Evolutionary conservation across 2,888 invertebrate species (phyloP).

Genomic region (Synergus umbraculus): DNA sequence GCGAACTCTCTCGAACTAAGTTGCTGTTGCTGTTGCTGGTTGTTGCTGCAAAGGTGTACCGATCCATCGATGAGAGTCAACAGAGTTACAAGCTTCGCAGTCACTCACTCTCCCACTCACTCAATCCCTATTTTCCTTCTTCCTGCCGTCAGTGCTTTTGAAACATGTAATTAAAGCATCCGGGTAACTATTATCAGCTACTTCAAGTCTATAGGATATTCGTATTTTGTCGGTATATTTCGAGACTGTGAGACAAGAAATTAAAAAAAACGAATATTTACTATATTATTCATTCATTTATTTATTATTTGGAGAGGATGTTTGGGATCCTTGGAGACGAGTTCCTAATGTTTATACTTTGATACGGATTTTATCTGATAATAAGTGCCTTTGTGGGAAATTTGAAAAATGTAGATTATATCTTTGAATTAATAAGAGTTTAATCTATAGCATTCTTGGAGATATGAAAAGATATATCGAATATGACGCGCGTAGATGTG

Average conservation of each 20-base stretch:
- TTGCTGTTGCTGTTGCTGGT: slow-evolving; percentile 10
- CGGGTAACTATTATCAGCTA: slow-evolving; percentile 29
- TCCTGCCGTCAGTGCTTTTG: slow-evolving; percentile 12
- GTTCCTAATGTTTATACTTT: background rate
- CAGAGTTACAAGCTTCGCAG: slow-evolving; percentile 66
- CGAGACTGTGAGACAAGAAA: no score
- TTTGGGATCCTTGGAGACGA: background rate
- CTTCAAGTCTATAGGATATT: background rate
- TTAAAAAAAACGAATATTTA: no score
- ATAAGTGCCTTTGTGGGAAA: background rate
- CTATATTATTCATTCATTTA: background rate
- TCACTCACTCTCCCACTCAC: slow-evolving; percentile 45
- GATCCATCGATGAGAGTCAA: slow-evolving; percentile 75
- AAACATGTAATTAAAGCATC: slow-evolving; percentile 36
- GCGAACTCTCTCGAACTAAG: slow-evolving; percentile 43
- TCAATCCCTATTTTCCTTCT: slow-evolving; percentile 48
- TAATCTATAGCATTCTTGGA: background rate
- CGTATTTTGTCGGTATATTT: no score
- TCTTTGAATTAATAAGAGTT: background rate
- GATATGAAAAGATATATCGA: background rate
- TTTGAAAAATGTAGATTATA: background rate
- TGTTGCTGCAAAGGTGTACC: slow-evolving; percentile 52
- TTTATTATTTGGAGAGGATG: background rate
- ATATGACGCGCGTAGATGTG: background rate
- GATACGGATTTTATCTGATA: background rate